A percentile compares a stretch with the other conserved stretches of the same genome.
Evolutionary conservation across 2,797 vertebrate species (phyloP).

Genomic region (Fundulus diaphanus): DNA sequence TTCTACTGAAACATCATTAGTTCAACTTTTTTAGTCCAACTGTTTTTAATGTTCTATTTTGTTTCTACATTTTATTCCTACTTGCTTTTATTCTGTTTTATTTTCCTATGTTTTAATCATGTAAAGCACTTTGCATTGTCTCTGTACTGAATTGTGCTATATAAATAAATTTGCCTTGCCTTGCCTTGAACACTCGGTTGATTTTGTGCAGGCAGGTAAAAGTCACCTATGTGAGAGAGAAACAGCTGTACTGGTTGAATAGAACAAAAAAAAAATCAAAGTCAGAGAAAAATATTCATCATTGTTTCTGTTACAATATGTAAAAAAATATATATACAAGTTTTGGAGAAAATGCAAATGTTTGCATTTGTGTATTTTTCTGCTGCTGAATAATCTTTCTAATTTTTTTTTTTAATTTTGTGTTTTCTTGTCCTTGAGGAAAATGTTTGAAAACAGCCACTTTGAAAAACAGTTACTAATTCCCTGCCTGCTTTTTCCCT

Average conservation of each 20-base stretch:
- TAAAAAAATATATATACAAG: slow-evolving; percentile 18
- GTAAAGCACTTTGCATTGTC: too few species aligned
- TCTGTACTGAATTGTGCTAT: too few species aligned
- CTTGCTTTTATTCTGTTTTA: too few species aligned
- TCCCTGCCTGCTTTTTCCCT: slow-evolving; percentile 70
- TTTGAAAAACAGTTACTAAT: slow-evolving; percentile 75
- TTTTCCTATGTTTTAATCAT: too few species aligned
- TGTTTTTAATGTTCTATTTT: too few species aligned
- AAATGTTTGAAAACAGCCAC: slow-evolving; percentile 68
- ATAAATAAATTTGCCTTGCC: too few species aligned
- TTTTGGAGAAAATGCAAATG: slow-evolving; percentile 66
- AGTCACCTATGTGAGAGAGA: slow-evolving; percentile 47
- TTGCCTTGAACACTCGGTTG: slow-evolving; percentile 32
- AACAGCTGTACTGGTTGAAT: slow-evolving; percentile 13
- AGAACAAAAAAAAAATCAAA: slow-evolving; percentile 22
- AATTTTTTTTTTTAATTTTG: slow-evolving; percentile 55
- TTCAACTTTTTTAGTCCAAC: too few species aligned
- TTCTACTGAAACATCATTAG: too few species aligned
- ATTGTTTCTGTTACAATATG: slow-evolving; percentile 36
- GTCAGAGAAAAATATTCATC: slow-evolving; percentile 15
- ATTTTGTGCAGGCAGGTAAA: slow-evolving; percentile 42
- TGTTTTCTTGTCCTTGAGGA: slow-evolving; percentile 74
- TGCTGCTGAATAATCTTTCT: slow-evolving; percentile 64
- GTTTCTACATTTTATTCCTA: too few species aligned
- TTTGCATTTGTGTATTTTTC: slow-evolving; percentile 51